Conservation (phyloP, 2,797 vertebrate species). For the Myotis daubentonii region DNA sequence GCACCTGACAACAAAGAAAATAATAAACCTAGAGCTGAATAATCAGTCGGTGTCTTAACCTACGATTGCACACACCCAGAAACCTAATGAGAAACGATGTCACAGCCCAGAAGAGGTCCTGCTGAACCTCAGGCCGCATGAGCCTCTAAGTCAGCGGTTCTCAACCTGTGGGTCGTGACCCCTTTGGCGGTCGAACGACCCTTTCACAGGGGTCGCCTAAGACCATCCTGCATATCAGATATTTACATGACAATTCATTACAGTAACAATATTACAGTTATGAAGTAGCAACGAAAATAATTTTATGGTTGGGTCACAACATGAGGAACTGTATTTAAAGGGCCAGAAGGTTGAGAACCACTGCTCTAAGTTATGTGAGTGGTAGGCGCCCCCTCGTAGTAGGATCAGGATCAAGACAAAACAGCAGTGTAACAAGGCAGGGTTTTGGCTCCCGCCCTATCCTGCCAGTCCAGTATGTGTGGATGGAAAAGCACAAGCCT, state of each 20-base stretch:
- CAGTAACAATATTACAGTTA: no score
- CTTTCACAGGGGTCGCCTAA: no score
- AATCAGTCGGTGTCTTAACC: background rate
- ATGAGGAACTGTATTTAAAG: no score
- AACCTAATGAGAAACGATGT: fast-evolving
- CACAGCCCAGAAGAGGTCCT: background rate
- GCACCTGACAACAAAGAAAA: background rate
- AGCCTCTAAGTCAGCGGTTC: no score
- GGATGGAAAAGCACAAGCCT: background rate
- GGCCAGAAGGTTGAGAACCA: no score
- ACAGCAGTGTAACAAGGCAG: background rate
- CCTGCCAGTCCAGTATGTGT: background rate
- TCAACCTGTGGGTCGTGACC: no score
- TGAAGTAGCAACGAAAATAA: no score
- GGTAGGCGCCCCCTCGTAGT: background rate
- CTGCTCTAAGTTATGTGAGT: background rate
- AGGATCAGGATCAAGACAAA: background rate
- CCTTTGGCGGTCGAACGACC: no score
- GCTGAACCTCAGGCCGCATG: fast-evolving
- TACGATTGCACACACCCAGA: fast-evolving
- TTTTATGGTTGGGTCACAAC: no score
- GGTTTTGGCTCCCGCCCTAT: background rate
- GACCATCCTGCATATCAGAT: no score
- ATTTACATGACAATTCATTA: no score
- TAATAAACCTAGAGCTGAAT: background rate